Base-by-base conservation (phyloP, 30 jellyfish, hydroid and myxozoan species). In the Hydra vulgaris region DNA sequence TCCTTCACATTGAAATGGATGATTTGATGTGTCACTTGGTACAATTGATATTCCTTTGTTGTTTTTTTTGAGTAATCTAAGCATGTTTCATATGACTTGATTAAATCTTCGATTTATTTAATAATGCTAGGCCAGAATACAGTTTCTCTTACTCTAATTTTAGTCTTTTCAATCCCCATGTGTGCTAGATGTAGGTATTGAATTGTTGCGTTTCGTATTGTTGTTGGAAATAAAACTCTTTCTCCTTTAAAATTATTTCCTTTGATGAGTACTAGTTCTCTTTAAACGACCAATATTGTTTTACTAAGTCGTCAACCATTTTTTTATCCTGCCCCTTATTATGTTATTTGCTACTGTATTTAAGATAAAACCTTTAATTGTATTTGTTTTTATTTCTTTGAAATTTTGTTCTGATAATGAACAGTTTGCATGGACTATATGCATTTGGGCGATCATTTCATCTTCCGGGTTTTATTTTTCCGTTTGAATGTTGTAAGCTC, bases 231-330 rank as follows among this genome's bases (percentile, higher is more conserved):
- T 21, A n/a, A 79, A 89, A 40, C 71, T 16, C 72, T 71, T 73
- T 86, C 77, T 23, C 95, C 90, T n/a, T 72, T 72, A 23, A 79
- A 73, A 25, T 70, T 66, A n/a, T 76, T 66, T 16, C 86, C 89
- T 18, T 80, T 84, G 26, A 71, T 74, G 74, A 12, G 19, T 17
- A 70, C 72, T 3, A 86, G 86, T 27, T 19, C 67, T 72, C 89
- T 72, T 84, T 76, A 78, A 24, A 70, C 26, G 70, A 26, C 86
- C 75, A n/a, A n/a, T n/a, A n/a, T n/a, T n/a, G n/a, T n/a, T n/a
- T n/a, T n/a, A n/a, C n/a, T n/a, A n/a, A n/a, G 80, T 53, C 86
- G 90, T 85, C 90, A 83, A 53, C 88, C 90, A 26, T 72, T 53
- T 83, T 20, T 23, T 4, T 40, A 40, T 40, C 61, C 12, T 40